phyloP scores from a whole-genome alignment of 1,140 invertebrate genomes.

The Zaprionus capensis region DNA sequence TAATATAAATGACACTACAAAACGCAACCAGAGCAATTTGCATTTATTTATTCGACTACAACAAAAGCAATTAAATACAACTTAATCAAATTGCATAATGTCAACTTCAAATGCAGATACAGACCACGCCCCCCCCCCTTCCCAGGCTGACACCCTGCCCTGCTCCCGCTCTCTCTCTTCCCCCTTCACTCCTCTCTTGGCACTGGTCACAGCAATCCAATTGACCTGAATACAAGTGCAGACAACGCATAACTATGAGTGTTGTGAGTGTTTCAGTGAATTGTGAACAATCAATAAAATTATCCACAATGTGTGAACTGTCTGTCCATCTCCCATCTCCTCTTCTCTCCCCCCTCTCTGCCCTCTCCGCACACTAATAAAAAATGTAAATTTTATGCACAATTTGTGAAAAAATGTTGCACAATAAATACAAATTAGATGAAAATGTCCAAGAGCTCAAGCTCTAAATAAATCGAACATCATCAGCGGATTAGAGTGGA shows the following conservation, averaged over 20 bases:
- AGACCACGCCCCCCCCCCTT: conserved; percentile 9
- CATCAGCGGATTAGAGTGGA: conserved; percentile 34
- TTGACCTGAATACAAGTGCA: conserved; percentile 60
- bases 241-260: conserved; percentile 5
- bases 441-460: conserved; percentile 57
- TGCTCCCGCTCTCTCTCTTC: no score
- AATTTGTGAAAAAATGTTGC: conserved; percentile 61
- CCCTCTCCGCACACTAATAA: conserved; percentile 51
- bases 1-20: conserved; percentile 44
- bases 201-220: conserved; percentile 38
- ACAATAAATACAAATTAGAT: conserved; percentile 81
- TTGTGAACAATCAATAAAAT: conserved; percentile 60
- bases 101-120: conserved; percentile 68
- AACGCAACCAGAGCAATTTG: conserved; percentile 63
- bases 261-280: conserved; percentile 20
- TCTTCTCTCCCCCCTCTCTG: background rate
- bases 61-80: conserved; percentile 77
- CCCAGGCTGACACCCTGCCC: background rate
- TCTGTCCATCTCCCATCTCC: background rate
- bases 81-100: conserved; percentile 78
- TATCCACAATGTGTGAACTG: conserved; percentile 52
- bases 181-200: no score
- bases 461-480: background rate
- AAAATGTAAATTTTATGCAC: conserved; percentile 76
- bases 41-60: conserved; percentile 69